Conservation (phyloP, 2,888 invertebrate genomes). For the Saturnia japonica region DNA sequence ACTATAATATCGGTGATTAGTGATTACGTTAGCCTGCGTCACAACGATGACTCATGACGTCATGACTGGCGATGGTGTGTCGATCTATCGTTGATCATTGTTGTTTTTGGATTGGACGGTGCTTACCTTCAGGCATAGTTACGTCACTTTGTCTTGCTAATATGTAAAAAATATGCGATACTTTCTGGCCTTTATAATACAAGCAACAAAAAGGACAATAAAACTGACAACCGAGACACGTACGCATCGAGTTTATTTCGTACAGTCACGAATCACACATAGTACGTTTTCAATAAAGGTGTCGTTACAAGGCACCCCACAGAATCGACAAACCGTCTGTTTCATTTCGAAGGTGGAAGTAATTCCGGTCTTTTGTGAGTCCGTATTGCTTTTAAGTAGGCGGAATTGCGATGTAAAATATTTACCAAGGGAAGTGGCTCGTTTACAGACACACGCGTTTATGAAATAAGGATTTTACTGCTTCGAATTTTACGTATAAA, state of each 20-base stretch:
- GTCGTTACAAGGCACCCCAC: conserved; percentile 62
- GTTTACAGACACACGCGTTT: conserved; percentile 42
- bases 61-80: not conserved
- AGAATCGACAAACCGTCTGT: conserved; percentile 71
- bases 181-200: conserved; percentile 15
- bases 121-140: not conserved
- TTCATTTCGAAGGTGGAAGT: conserved; percentile 71
- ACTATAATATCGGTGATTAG: no score
- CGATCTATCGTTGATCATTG: not conserved
- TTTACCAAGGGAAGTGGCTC: conserved; percentile 50
- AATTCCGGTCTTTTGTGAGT: conserved; percentile 70
- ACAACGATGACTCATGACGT: not conserved
- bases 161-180: not conserved
- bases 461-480: not conserved
- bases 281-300: conserved; percentile 67
- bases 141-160: not conserved
- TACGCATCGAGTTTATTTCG: conserved; percentile 40
- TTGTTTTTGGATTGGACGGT: not conserved
- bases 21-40: no score
- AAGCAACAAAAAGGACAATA: conserved; percentile 35
- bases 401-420: conserved; percentile 60
- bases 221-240: conserved; percentile 42
- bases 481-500: not conserved
- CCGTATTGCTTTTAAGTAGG: conserved; percentile 69
- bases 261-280: conserved; percentile 55